Conservation (phyloP, 2,797 vertebrate genomes). For the Danionella dracula region DNA sequence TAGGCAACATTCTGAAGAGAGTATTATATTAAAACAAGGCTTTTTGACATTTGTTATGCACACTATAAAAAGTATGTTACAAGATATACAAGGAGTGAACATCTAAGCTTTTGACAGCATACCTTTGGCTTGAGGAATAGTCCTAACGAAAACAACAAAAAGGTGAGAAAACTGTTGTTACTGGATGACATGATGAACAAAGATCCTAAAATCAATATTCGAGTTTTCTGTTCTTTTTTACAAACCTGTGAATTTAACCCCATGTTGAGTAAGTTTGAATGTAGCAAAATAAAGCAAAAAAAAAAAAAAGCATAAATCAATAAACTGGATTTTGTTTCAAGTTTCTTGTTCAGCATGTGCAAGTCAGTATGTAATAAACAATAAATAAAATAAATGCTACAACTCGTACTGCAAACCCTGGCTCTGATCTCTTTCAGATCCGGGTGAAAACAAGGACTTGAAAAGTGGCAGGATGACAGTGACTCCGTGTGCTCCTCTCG, state of each 20-base stretch:
- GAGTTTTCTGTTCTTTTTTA: conserved; percentile 56
- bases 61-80: conserved; percentile 77
- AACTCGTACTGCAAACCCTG: conserved; percentile 55
- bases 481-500: background rate
- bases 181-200: conserved; percentile 8
- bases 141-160: conserved; percentile 65
- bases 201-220: conserved; percentile 39
- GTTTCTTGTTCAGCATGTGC: conserved; percentile 73
- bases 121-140: conserved; percentile 77
- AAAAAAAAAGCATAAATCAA: conserved; percentile 52
- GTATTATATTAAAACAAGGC: conserved; percentile 68
- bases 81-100: conserved; percentile 73
- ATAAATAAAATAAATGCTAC: conserved; percentile 68
- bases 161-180: conserved; percentile 52
- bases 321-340: conserved; percentile 61
- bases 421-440: conserved; percentile 8
- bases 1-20: conserved; percentile 53
- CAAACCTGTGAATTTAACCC: conserved; percentile 38
- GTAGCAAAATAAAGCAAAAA: conserved; percentile 40
- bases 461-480: conserved; percentile 64
- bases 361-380: conserved; percentile 60
- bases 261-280: conserved; percentile 16
- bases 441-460: conserved; percentile 47
- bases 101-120: conserved; percentile 73
- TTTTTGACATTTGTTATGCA: conserved; percentile 66